phyloP scores from a whole-genome alignment of 2,797 vertebrate genomes.

The Brotula barbata region DNA sequence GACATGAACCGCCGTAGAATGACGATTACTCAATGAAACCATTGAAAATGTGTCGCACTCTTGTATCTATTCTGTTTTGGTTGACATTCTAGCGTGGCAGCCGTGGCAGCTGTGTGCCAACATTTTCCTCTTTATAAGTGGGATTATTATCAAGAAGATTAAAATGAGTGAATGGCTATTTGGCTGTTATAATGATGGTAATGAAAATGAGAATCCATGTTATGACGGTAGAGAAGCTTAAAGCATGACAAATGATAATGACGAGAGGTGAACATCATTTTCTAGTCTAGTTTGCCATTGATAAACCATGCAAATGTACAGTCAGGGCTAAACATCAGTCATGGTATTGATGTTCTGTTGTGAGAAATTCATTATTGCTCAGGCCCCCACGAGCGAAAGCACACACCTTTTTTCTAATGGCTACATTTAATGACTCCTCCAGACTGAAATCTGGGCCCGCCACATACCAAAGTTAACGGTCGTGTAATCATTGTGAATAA shows the following conservation, averaged over 20 bases:
- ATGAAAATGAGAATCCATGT: slow-evolving; percentile 40
- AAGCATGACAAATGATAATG: slow-evolving; percentile 25
- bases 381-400: not conserved
- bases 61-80: slow-evolving; percentile 37
- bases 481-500: too few relatives aligned
- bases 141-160: slow-evolving; percentile 52
- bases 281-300: not conserved
- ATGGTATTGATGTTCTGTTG: not conserved
- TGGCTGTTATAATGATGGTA: slow-evolving; percentile 45
- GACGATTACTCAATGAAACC: too few relatives aligned
- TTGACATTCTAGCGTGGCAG: slow-evolving; percentile 15
- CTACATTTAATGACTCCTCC: not conserved
- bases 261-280: not conserved
- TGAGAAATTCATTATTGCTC: not conserved
- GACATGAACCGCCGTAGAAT: too few relatives aligned
- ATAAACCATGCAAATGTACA: slow-evolving; percentile 22
- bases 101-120: slow-evolving; percentile 40
- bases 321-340: too few relatives aligned
- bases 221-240: not conserved
- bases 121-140: slow-evolving; percentile 47
- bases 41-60: too few relatives aligned
- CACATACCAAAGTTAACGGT: too few relatives aligned
- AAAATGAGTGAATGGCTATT: slow-evolving; percentile 46
- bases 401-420: not conserved
- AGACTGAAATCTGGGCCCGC: not conserved